Percentiles rank a stretch among this genome's conserved stretches.
Evolutionary conservation across 2,797 vertebrate species (phyloP).

Genomic region (Sebastes matsubarae): DNA sequence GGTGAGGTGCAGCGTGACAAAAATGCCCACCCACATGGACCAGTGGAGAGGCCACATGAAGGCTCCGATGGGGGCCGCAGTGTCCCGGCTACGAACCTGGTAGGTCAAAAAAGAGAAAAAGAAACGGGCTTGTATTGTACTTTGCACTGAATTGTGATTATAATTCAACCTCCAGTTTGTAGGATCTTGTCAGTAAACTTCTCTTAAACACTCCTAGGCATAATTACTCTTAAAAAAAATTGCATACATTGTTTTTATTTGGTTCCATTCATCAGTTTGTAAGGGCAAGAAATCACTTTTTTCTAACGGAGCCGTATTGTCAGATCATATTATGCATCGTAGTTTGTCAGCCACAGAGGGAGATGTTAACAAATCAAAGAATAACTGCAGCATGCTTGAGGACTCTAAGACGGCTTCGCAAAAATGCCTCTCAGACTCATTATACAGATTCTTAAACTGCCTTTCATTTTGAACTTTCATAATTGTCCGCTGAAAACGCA

Average conservation of each 20-base stretch:
- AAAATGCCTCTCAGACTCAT: constrained; percentile 39
- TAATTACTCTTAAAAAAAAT: background rate
- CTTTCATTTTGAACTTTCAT: constrained; percentile 52
- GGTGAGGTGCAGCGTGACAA: constrained; percentile 91
- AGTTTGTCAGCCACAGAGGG: constrained; percentile 45
- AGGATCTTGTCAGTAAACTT: background rate
- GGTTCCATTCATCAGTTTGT: constrained; percentile 20
- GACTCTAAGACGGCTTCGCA: constrained; percentile 9
- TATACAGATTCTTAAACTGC: constrained; percentile 37
- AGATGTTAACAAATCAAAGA: constrained; percentile 55
- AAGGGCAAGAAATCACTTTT: constrained; percentile 16
- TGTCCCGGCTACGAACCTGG: constrained; percentile 88
- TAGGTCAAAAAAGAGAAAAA: constrained; percentile 16
- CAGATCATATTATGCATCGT: constrained; percentile 39
- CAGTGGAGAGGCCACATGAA: constrained; percentile 98
- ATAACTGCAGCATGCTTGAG: constrained; percentile 35
- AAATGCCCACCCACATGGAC: constrained; percentile 98
- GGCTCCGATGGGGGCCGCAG: constrained; percentile 90
- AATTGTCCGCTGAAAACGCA: constrained; percentile 47
- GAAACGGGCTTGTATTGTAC: background rate
- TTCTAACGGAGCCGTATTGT: constrained; percentile 24
- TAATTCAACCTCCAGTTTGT: background rate
- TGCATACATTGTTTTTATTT: constrained; percentile 19
- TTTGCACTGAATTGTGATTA: background rate
- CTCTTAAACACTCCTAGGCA: background rate